Percentiles rank a stretch among this genome's conserved stretches.
phyloP scores from a whole-genome alignment of 1,140 invertebrate species.

The Macrobrachium nipponense region DNA sequence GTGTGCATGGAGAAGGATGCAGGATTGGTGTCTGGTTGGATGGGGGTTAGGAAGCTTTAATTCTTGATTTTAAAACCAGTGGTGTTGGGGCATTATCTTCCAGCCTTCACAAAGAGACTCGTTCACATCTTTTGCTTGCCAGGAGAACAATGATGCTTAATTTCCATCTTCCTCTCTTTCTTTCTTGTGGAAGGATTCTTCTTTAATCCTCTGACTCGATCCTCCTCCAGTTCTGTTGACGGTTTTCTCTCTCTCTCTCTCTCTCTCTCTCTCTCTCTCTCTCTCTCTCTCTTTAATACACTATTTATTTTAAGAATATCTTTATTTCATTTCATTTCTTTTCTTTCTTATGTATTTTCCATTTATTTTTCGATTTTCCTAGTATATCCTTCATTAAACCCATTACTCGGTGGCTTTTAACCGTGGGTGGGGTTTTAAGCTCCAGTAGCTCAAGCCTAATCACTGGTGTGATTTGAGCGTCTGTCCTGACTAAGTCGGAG shows the following conservation, averaged over 20 bases:
- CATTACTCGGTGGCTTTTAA: neutral
- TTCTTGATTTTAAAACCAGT: neutral
- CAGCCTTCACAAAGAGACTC: neutral
- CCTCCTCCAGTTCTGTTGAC: neutral
- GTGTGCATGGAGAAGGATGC: too few species aligned
- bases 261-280: neutral
- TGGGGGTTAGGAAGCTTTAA: neutral
- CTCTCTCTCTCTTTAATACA: neutral
- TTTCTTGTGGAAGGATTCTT: neutral
- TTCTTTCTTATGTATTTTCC: neutral
- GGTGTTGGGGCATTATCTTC: neutral
- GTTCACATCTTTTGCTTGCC: conserved; percentile 9
- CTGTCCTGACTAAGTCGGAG: too few species aligned
- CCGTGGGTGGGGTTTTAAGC: neutral
- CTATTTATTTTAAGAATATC: too few species aligned
- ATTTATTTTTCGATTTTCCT: neutral
- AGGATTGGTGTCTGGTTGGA: neutral
- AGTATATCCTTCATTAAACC: conserved; percentile 4
- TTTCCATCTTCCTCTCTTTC: conserved; percentile 17
- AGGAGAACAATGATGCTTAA: conserved; percentile 31
- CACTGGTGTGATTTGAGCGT: too few species aligned
- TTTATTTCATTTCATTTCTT: neutral
- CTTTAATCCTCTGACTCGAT: neutral
- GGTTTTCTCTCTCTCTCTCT: neutral
- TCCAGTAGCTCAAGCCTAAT: too few species aligned